Percentiles rank a stretch among this genome's conserved stretches.
Evolutionary conservation across 2,888 invertebrate genomes (phyloP).

Genomic region (Acronicta aceris): DNA sequence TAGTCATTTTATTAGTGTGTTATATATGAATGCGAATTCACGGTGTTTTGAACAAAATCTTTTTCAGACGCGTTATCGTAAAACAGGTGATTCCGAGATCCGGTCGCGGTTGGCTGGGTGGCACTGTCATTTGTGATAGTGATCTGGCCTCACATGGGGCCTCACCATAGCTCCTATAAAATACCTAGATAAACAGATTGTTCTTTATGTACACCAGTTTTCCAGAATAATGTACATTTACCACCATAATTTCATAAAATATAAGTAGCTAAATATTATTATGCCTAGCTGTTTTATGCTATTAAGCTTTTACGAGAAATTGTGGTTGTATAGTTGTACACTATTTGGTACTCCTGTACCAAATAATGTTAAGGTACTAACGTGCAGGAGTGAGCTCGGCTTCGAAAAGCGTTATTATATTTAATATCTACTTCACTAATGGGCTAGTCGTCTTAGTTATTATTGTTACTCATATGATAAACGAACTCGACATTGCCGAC

Average conservation of each 20-base stretch:
- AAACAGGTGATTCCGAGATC: conserved; percentile 20
- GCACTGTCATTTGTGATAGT: conserved; percentile 48
- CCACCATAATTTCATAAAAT: no score
- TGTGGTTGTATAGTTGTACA: no score
- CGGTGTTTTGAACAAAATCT: conserved; percentile 36
- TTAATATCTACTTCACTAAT: no score
- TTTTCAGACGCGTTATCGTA: conserved; percentile 34
- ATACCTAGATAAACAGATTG: background rate
- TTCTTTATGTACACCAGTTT: background rate
- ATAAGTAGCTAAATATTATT: no score
- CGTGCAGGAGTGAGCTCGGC: no score
- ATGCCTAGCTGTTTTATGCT: no score
- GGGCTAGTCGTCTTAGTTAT: background rate
- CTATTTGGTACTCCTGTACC: no score
- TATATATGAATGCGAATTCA: conserved; percentile 34
- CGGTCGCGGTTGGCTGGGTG: conserved; percentile 50
- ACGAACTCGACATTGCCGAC: conserved; percentile 2
- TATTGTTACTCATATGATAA: conserved; percentile 14
- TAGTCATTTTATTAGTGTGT: conserved; percentile 29
- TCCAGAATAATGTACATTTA: background rate
- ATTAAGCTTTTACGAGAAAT: no score
- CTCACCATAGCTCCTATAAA: conserved; percentile 18
- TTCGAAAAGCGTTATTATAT: no score
- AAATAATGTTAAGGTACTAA: no score
- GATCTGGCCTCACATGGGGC: conserved; percentile 53